Evolutionary conservation across 2,888 invertebrate genomes (phyloP), one percentile per base, ranked within the genome.

Genomic region (Trachelus troglodyta): DNA sequence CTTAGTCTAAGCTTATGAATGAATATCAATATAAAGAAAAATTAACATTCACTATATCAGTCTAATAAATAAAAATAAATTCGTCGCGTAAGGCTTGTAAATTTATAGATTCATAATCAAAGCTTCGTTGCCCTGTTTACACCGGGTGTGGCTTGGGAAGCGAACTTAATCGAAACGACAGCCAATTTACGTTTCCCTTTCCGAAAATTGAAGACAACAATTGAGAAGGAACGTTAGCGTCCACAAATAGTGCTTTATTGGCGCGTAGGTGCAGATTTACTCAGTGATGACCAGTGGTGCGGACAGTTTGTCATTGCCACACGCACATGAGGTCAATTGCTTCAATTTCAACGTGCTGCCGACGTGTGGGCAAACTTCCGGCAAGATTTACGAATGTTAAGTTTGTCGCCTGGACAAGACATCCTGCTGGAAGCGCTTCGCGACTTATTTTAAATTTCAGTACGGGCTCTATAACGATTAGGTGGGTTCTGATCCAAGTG

Each of bases 341-440:
- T 77, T 73, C 84, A 86, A 86, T 83, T 86, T 85, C 82, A 81
- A 82, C 79, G 79, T 31, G 34, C 15, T 12, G 40, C 34, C 30
- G 80, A 76, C 80, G 85, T 84, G 86, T 86, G 86, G 85, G 86
- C 85, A 84, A 85, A 84, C 85, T 85, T 85, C 86, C 86, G 85
- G 82, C 80, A 77, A 77, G 80, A 83, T 80, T 82, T 76, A 78
- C 80, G 75, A 79, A 81, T 78, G 81, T 75, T 73, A 74, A 71
- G 71, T 71, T 71, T 12, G 71, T 33, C 15, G 71, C 23, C 34
- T 71, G 71, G 71, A 11, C 71, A 34, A 12, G 71, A 71, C 71
- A 71, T 71, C 71, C 71, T 71, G 71, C 34, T 31, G 71, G 23
- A 71, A 71, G 12, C 71, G 71, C 56, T 23, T 56, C 56, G 56